Evolutionary conservation across 2,113 vertebrate species (phyloP).

Genomic region (Empidonax alnorum): DNA sequence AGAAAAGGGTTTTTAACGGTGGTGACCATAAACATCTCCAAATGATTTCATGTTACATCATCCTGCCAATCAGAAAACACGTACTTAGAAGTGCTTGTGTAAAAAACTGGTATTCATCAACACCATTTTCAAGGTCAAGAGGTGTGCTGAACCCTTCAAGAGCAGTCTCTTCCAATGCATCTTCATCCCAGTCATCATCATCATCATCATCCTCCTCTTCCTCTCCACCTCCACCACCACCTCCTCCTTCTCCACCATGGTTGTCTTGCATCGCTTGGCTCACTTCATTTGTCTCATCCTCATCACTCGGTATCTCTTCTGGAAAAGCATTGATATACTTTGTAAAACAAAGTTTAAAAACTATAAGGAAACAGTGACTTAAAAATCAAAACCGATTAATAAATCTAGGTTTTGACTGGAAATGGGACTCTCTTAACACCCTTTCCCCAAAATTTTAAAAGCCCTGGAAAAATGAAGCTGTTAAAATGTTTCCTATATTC

Average conservation of each 20-base stretch:
- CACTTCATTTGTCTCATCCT: slow-evolving; percentile 85
- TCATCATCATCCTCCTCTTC: slow-evolving; percentile 84
- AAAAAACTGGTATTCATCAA: slow-evolving; percentile 97
- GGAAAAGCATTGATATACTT: background rate
- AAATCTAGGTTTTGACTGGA: background rate
- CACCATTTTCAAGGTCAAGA: slow-evolving; percentile 90
- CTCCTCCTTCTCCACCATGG: slow-evolving; percentile 63
- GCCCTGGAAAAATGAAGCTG: background rate
- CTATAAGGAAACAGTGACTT: background rate
- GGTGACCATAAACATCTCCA: background rate
- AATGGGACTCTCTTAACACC: background rate
- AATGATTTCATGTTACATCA: background rate
- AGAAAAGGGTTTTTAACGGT: background rate
- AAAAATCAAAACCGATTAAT: background rate
- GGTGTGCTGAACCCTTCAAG: slow-evolving; percentile 95
- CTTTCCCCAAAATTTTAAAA: background rate
- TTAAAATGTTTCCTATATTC: background rate
- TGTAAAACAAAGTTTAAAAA: background rate
- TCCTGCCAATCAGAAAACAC: slow-evolving; percentile 3
- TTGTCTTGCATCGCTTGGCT: slow-evolving; percentile 80
- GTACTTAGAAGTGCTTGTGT: slow-evolving; percentile 88
- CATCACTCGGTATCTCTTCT: slow-evolving; percentile 97
- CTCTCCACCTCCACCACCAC: slow-evolving; percentile 80
- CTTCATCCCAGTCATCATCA: slow-evolving; percentile 95
- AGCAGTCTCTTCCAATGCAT: slow-evolving; percentile 90